Evolutionary conservation across 2,113 vertebrate genomes (phyloP).

Genomic region (Myodes glareolus): DNA sequence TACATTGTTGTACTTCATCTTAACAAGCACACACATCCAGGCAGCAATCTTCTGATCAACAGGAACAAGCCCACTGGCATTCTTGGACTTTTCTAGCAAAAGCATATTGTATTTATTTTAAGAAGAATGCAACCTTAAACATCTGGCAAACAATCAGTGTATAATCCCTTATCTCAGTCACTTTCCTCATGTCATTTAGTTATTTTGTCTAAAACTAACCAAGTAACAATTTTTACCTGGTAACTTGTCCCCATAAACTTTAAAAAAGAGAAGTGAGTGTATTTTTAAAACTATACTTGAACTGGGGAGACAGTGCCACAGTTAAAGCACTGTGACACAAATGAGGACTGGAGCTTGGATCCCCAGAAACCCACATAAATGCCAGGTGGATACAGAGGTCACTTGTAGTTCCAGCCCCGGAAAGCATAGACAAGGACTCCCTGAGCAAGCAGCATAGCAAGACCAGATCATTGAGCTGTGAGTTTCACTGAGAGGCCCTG

Average conservation of each 20-base stretch:
- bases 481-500: not conserved
- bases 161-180: not conserved
- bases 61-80: not conserved
- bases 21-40: not conserved
- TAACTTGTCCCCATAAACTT: not conserved
- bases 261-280: not conserved
- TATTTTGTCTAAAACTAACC: not conserved
- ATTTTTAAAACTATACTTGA: not conserved
- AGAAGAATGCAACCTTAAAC: not conserved
- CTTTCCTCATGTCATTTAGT: not conserved
- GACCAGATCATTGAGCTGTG: not conserved
- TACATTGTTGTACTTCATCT: not conserved
- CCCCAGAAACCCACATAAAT: not conserved
- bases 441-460: not conserved
- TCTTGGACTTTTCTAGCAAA: slow-evolving; percentile 23
- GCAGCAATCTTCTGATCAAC: slow-evolving; percentile 13
- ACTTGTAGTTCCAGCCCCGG: not conserved
- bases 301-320: not conserved
- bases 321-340: not conserved
- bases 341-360: not conserved
- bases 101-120: not conserved
- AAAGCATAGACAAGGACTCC: not conserved
- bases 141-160: not conserved
- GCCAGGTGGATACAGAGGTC: not conserved
- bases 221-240: not conserved